Evolutionary conservation across 64 coral and sea anemone species (phyloP).

Genomic region (Pachyseris speciosa): DNA sequence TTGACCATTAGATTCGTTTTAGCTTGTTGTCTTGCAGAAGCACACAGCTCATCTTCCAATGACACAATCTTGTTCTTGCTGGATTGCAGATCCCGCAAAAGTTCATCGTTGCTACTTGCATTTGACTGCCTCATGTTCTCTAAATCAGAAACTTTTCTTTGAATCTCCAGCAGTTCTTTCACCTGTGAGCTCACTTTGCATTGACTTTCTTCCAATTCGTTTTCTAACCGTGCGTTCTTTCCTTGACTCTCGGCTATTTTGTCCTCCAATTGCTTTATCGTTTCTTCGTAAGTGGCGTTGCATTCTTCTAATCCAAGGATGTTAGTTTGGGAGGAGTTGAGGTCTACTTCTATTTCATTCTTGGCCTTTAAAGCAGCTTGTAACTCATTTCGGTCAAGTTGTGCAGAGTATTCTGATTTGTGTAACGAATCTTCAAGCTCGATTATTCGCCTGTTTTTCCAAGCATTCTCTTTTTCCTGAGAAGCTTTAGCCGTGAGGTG

Average conservation of each 20-base stretch:
- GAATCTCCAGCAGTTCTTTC: not conserved
- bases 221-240: constrained; percentile 7
- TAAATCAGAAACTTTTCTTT: constrained; percentile 12
- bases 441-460: not conserved
- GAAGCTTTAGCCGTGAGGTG: constrained; percentile 4
- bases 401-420: constrained; percentile 7
- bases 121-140: not conserved
- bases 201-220: not conserved
- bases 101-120: constrained; percentile 8
- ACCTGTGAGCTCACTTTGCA: not conserved
- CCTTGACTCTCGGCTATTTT: not conserved
- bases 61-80: constrained; percentile 12
- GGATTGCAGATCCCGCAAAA: not conserved
- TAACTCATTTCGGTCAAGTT: constrained; percentile 38
- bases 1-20: not conserved
- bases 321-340: not conserved
- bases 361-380: not conserved
- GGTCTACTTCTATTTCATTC: constrained; percentile 2
- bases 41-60: constrained; percentile 8
- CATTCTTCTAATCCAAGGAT: not conserved
- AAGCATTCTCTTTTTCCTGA: not conserved
- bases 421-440: constrained; percentile 9
- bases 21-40: constrained; percentile 16
- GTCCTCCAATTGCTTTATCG: not conserved
- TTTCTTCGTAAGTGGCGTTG: constrained; percentile 19